These are phyloP conservation scores for Lepilemur ruficaudatus DNA, from an alignment of 2,797 vertebrate species.

Conservation along the genomic window DNA sequence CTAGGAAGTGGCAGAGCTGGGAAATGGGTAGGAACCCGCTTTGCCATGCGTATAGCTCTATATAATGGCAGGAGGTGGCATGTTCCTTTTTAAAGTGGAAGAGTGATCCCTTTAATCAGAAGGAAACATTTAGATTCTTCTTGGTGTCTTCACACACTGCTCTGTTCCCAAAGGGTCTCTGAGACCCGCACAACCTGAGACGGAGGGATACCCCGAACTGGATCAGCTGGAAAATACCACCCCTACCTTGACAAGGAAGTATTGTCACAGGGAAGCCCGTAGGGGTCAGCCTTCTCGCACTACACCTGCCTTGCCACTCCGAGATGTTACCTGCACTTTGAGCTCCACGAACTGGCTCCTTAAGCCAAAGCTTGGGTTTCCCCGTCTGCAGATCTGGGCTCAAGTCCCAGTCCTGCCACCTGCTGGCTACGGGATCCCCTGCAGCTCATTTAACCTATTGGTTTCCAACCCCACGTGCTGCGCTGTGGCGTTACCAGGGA, in stretches of 20 bases:
- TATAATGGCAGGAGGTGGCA: rapidly evolving
- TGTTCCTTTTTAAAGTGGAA: neutral
- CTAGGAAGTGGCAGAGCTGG: neutral
- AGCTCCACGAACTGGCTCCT: neutral
- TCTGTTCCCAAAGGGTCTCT: neutral
- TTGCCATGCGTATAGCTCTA: rapidly evolving
- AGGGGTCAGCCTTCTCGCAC: neutral
- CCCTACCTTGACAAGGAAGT: neutral
- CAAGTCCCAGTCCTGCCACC: neutral
- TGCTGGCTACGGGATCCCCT: neutral
- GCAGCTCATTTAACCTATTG: neutral
- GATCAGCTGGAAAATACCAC: neutral
- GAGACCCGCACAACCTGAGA: neutral
- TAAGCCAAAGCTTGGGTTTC: neutral
- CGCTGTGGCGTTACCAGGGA: rapidly evolving
- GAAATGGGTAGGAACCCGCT: rapidly evolving
- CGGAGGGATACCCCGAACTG: neutral
- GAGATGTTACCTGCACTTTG: neutral
- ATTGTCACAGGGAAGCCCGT: neutral
- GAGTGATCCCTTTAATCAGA: neutral
- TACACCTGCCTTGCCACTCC: neutral
- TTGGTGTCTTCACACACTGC: neutral
- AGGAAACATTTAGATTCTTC: neutral
- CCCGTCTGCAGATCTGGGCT: neutral
- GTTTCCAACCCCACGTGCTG: neutral